A percentile compares a stretch with the other conserved stretches of the same genome.
Conservation (phyloP, 2,113 vertebrate genomes). For the Microtus montanus region DNA sequence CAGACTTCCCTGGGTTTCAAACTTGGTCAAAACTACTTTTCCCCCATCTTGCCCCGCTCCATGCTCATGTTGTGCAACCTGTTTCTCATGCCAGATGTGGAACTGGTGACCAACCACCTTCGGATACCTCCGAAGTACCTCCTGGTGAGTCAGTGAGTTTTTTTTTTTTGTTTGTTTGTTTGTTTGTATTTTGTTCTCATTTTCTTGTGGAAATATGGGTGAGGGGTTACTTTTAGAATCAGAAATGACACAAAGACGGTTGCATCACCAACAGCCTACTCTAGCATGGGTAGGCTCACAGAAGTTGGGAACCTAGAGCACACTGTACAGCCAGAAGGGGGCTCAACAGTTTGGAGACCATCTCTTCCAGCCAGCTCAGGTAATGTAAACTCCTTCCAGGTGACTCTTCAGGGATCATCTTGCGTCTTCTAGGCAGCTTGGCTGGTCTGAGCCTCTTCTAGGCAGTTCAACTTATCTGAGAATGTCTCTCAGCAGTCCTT, state of each 20-base stretch:
- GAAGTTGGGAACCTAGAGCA: not conserved
- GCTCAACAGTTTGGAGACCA: not conserved
- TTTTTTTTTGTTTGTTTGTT: not conserved
- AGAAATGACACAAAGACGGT: too few species aligned
- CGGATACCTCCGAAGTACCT: not conserved
- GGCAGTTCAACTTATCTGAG: not conserved
- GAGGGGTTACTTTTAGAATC: not conserved
- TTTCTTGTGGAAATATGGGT: not conserved
- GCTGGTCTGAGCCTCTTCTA: not conserved
- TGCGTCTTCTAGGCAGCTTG: not conserved
- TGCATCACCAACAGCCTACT: not conserved
- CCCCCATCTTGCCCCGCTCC: conserved; percentile 18
- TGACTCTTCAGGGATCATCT: not conserved
- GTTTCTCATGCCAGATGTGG: not conserved
- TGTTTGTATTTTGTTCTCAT: not conserved
- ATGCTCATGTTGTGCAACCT: not conserved
- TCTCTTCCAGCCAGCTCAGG: not conserved
- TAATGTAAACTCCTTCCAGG: not conserved
- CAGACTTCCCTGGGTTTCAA: conserved; percentile 58
- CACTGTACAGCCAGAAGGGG: not conserved
- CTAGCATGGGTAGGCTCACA: not conserved
- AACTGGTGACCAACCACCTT: not conserved
- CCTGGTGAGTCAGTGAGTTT: not conserved
- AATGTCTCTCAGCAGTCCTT: not conserved
- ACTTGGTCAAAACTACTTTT: conserved; percentile 20